These are phyloP conservation scores for Aplocera efformata DNA, from an alignment of 2,888 invertebrate species.

Conservation along the genomic window DNA sequence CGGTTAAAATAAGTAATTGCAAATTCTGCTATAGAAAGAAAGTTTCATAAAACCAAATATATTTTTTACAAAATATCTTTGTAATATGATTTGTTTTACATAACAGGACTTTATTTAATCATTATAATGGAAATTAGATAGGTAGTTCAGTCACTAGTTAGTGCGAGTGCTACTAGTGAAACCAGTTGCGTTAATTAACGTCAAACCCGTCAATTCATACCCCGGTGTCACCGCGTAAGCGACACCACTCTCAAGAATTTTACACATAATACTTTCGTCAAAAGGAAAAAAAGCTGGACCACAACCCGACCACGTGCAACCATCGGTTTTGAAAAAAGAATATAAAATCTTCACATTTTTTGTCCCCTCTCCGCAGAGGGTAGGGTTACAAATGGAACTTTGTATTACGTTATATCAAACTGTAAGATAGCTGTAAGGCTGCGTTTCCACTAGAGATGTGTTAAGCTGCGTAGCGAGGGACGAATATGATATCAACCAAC, in stretches of 20 bases:
- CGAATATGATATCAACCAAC: too few species aligned
- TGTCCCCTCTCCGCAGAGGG: slow-evolving; percentile 58
- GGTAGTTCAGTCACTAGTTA: too few species aligned
- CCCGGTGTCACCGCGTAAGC: slow-evolving; percentile 40
- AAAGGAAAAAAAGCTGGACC: slow-evolving; percentile 63
- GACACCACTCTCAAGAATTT: slow-evolving; percentile 63
- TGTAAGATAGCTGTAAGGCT: too few species aligned
- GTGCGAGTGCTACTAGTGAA: neutral
- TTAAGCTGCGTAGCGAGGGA: too few species aligned
- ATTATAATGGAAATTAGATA: too few species aligned
- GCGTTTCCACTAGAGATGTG: slow-evolving; percentile 20
- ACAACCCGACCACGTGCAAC: slow-evolving; percentile 77
- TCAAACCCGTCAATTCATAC: slow-evolving; percentile 1
- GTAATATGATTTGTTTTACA: too few species aligned
- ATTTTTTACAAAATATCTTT: too few species aligned
- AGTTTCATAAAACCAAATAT: too few species aligned
- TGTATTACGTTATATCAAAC: slow-evolving; percentile 53
- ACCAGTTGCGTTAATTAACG: neutral
- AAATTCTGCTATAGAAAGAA: too few species aligned
- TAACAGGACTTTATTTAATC: too few species aligned
- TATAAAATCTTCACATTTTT: slow-evolving; percentile 62
- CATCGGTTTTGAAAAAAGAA: slow-evolving; percentile 58
- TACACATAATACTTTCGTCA: slow-evolving; percentile 70
- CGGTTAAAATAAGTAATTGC: too few species aligned
- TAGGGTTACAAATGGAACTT: slow-evolving; percentile 75